Base-by-base conservation (phyloP, 2,888 invertebrate genomes). In the Lithophane leautieri region DNA sequence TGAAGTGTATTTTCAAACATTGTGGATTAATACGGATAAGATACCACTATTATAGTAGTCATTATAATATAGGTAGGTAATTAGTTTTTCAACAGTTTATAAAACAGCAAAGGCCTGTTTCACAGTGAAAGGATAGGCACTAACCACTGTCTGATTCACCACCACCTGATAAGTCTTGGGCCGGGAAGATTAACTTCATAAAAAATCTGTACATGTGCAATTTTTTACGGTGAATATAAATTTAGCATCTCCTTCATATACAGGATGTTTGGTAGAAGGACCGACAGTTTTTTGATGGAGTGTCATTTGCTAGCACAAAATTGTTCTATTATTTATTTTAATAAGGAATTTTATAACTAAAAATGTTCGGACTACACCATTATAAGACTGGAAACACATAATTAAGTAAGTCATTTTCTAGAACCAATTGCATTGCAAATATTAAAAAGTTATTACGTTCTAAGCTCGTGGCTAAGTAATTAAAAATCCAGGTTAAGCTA, bases 1-100 rank as follows among this genome's bases (percentile, higher is more conserved):
- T 72, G 63, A 58, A 80, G 16, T 50, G 22, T 34, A 9, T 63
- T 56, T 71, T 54, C 40, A 61, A 81, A 61, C 12, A 56, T 61
- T 28, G n/a, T 47, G 47, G 22, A 54, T 61, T 28, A 72, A 28
- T 81, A 65, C 54, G 66, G 42, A 52, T 63, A 52, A 22, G 28
- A 56, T 44, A 42, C 34, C 16, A 42, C 34, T 34, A 50, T 16
- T 47, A 25, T n/a, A 66, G n/a, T 47, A 47, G 19, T 34, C 19
- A 54, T 66, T 65, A 6, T 44, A 65, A 19, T 11, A 72, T 14
- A 61, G n/a, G n/a, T n/a, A n/a, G n/a, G n/a, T n/a, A n/a, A 73
- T 52, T 22, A 54, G 19, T 54, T 80, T 40, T 28, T 14, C 14
- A 34, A 54, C 12, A 40, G 28, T 14, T 1, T 22, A 44, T 16